Conservation (phyloP, 2,113 vertebrate species). For the Dromaius novaehollandiae region DNA sequence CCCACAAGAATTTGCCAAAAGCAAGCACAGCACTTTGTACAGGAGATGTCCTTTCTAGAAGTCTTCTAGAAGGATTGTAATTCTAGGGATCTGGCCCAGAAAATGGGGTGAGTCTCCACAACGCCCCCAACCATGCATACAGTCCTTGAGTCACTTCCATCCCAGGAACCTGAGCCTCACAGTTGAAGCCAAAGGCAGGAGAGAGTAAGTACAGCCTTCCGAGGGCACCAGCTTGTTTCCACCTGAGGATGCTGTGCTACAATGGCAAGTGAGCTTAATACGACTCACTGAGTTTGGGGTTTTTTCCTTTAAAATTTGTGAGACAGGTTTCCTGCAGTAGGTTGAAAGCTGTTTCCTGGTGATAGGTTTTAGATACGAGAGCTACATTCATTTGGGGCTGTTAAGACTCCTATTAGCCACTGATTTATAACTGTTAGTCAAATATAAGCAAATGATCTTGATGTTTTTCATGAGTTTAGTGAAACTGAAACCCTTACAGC, state of each 20-base stretch:
- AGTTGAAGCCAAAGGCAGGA: neutral
- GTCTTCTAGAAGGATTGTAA: neutral
- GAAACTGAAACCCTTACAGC: neutral
- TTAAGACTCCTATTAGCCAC: neutral
- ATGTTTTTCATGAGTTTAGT: neutral
- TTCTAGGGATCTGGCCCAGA: neutral
- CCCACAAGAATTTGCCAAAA: neutral
- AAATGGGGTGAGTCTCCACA: neutral
- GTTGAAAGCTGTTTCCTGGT: neutral
- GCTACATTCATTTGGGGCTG: neutral
- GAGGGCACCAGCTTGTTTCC: neutral
- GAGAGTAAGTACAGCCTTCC: neutral
- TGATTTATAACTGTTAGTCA: neutral
- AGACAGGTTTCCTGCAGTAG: neutral
- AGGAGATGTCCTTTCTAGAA: neutral
- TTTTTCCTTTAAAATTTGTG: neutral
- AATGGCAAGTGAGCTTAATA: neutral
- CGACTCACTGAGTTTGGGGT: neutral
- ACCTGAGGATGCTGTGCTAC: neutral
- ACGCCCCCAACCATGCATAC: too few relatives aligned
- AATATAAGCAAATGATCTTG: neutral
- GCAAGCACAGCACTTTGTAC: neutral
- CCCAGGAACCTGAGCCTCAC: neutral
- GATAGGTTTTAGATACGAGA: neutral
- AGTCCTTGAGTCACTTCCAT: neutral